Evolutionary conservation across 2,888 invertebrate species (phyloP), one percentile per base, ranked within the genome.

Genomic region (Archaeoteleia sp.): DNA sequence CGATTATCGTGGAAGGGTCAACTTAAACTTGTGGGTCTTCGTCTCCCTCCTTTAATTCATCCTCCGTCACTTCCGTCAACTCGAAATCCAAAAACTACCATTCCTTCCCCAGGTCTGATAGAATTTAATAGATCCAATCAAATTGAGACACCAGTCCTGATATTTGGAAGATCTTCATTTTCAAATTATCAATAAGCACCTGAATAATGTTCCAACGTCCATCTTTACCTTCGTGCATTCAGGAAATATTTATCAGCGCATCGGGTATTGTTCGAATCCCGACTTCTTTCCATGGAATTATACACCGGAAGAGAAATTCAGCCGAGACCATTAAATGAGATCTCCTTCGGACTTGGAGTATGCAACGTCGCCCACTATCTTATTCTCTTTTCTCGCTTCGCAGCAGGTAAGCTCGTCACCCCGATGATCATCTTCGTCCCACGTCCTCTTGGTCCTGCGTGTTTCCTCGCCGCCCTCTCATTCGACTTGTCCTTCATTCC

Each of bases 1-100:
- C 79, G 83, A 83, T 83, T 84, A 84, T 71, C 73, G 66, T 70
- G 54, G 51, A 74, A 72, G 73, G 74, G 75, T 79, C 75, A 80
- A 80, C 72, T 75, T 76, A 75, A 76, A 72, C 80, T 79, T 78
- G 72, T 72, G 74, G 75, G 80, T 78, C 70, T 81, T 82, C 82
- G 66, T 71, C 72, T 49, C 63, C 65, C 49, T 60, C 63, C 37
- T 66, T 53, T 63, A n/a, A 53, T 67, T 40, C 15, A 71, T 51
- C 66, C 63, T 54, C 34, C 14, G 51, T 40, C 66, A 42, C 29
- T 53, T 49, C 49, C 48, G 55, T 54, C 43, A 27, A 20, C 3
- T 8, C 20, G n/a, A 62, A 54, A 49, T 66, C 32, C 53, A 13
- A 48, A 57, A 51, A 70, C 53, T 49, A 57, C 39, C 54, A 32